Evolutionary conservation across 2,888 invertebrate species (phyloP).

Genomic region (Aelia acuminata): DNA sequence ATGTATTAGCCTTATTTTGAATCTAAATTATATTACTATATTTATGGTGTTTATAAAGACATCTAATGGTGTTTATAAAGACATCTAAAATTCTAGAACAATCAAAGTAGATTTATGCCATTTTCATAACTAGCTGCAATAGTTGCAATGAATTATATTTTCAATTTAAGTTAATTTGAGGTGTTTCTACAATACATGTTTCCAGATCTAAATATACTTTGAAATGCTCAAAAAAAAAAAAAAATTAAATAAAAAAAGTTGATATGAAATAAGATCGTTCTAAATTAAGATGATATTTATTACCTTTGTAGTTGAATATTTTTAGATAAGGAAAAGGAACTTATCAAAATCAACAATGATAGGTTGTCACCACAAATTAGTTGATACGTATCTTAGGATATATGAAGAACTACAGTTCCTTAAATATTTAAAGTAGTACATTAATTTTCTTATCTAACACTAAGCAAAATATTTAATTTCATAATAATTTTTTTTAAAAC

Average conservation of each 20-base stretch:
- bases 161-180: neutral
- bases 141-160: neutral
- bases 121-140: neutral
- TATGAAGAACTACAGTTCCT: neutral
- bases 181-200: neutral
- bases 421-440: neutral
- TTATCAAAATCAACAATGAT: neutral
- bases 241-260: neutral
- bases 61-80: neutral
- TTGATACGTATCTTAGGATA: neutral
- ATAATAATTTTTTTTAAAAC: neutral
- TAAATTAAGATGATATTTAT: neutral
- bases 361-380: neutral
- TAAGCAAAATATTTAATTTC: neutral
- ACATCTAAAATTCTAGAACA: neutral
- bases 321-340: neutral
- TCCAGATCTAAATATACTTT: neutral
- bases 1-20: neutral
- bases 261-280: neutral
- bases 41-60: neutral
- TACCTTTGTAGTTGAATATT: neutral
- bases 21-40: neutral
- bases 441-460: neutral
- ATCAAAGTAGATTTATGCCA: neutral
- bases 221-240: neutral